Evolutionary conservation across 2,113 vertebrate species (phyloP).

Genomic region (Rostratula benghalensis): DNA sequence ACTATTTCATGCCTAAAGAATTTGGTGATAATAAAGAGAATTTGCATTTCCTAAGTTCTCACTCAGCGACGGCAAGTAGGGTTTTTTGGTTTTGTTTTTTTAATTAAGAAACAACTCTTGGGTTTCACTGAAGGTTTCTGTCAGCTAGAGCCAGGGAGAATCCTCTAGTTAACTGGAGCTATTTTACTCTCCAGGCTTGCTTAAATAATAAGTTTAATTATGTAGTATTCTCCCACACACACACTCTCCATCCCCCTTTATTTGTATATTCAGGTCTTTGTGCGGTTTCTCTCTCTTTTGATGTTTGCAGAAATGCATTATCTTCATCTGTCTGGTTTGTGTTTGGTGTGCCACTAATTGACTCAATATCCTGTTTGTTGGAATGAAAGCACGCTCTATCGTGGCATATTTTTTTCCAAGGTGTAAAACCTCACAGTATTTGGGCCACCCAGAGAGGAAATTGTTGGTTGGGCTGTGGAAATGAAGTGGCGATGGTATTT

Average conservation of each 20-base stretch:
- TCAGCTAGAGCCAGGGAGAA: not conserved
- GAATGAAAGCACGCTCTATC: not conserved
- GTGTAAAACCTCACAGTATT: conserved; percentile 36
- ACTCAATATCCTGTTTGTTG: conserved; percentile 61
- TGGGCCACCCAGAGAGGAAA: not conserved
- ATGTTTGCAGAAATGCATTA: conserved; percentile 64
- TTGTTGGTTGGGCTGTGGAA: not conserved
- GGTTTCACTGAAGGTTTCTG: conserved; percentile 9
- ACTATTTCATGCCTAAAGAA: conserved; percentile 8
- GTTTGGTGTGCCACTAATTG: conserved; percentile 68
- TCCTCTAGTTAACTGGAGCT: conserved; percentile 20
- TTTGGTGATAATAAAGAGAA: not conserved
- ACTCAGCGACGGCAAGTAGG: not conserved
- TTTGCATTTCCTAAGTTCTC: conserved; percentile 28
- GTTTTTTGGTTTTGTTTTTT: not conserved
- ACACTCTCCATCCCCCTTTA: not conserved
- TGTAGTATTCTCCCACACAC: not conserved
- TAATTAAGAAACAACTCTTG: conserved; percentile 4
- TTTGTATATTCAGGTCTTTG: conserved; percentile 44
- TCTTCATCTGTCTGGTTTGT: conserved; percentile 68
- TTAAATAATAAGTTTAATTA: conserved; percentile 43
- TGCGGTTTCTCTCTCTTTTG: conserved; percentile 67
- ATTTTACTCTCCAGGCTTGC: conserved; percentile 17
- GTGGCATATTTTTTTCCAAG: conserved; percentile 18
- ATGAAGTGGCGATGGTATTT: not conserved